A percentile compares a stretch with the other conserved stretches of the same genome.
phyloP scores from a whole-genome alignment of 2,113 vertebrate genomes.

The Osmerus mordax region DNA sequence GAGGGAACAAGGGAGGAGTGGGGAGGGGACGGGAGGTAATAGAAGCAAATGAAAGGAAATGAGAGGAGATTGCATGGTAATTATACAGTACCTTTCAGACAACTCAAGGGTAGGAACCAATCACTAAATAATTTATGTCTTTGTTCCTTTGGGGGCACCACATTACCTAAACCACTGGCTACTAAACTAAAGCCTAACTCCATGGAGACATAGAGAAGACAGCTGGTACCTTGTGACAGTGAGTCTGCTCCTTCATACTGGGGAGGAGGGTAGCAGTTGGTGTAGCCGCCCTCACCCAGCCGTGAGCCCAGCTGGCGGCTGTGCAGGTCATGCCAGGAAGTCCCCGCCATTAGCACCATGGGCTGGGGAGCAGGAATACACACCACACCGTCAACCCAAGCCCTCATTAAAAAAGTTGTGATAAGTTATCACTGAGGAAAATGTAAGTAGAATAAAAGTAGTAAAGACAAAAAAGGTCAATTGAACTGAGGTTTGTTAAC shows the following conservation, averaged over 20 bases:
- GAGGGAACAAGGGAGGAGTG: too few species aligned
- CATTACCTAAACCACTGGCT: too few species aligned
- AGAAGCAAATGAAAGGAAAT: too few species aligned
- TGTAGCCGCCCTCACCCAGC: constrained; percentile 45
- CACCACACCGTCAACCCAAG: not conserved
- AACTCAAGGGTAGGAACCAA: too few species aligned
- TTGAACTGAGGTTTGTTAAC: not conserved
- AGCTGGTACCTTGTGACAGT: constrained; percentile 45
- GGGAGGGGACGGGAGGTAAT: too few species aligned
- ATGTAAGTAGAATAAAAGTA: not conserved
- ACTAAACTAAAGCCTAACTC: not conserved
- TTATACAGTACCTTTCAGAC: too few species aligned
- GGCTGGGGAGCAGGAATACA: constrained; percentile 47
- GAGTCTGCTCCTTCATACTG: constrained; percentile 49
- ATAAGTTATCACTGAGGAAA: not conserved
- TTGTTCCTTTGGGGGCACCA: too few species aligned
- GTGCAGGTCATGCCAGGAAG: constrained; percentile 53
- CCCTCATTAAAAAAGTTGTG: too few species aligned
- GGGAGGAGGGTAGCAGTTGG: constrained; percentile 54
- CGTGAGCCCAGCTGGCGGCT: constrained; percentile 46
- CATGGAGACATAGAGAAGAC: not conserved
- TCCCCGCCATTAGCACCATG: constrained; percentile 46
- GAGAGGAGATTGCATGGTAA: too few species aligned
- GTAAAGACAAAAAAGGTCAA: not conserved
- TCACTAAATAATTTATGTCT: too few species aligned